A percentile compares a stretch with the other conserved stretches of the same genome.
phyloP scores from a whole-genome alignment of 2,888 invertebrate species.

The Limnephilus marmoratus region DNA sequence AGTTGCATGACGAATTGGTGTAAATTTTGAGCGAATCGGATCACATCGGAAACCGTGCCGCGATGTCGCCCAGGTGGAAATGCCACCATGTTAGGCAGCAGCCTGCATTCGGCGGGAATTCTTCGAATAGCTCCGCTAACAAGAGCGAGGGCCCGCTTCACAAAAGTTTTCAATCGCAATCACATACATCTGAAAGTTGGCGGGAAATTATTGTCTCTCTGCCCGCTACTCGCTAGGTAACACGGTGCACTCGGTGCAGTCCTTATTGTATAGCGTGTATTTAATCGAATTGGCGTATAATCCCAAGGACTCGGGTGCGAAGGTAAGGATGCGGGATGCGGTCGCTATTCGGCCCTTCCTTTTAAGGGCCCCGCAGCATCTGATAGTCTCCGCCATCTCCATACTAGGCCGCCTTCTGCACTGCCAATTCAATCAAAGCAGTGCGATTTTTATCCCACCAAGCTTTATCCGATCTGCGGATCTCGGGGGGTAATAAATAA shows the following conservation, averaged over 20 bases:
- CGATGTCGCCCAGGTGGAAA: slow-evolving; percentile 19
- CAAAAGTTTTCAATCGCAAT: slow-evolving; percentile 19
- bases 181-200: background rate
- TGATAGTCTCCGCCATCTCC: slow-evolving; percentile 34
- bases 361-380: slow-evolving; percentile 57
- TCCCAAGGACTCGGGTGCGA: slow-evolving; percentile 61
- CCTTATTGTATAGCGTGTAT: slow-evolving; percentile 18
- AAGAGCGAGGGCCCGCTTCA: slow-evolving; percentile 24
- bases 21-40: background rate
- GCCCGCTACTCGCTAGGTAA: too few relatives aligned
- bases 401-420: slow-evolving; percentile 36
- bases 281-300: slow-evolving; percentile 58
- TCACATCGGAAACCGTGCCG: background rate
- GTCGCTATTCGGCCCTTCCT: slow-evolving; percentile 50
- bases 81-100: slow-evolving; percentile 19
- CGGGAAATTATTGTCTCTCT: background rate
- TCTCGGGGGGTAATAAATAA: slow-evolving; percentile 32
- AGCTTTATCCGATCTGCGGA: slow-evolving; percentile 28
- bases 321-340: slow-evolving; percentile 52
- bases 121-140: slow-evolving; percentile 39
- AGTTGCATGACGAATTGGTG: background rate
- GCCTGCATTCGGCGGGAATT: slow-evolving; percentile 28
- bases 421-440: slow-evolving; percentile 44
- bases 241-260: slow-evolving; percentile 14
- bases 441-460: slow-evolving; percentile 35